Evolutionary conservation across 1,140 invertebrate genomes (phyloP), one percentile per base, ranked within the genome.

Genomic region (Vanessa atalanta): DNA sequence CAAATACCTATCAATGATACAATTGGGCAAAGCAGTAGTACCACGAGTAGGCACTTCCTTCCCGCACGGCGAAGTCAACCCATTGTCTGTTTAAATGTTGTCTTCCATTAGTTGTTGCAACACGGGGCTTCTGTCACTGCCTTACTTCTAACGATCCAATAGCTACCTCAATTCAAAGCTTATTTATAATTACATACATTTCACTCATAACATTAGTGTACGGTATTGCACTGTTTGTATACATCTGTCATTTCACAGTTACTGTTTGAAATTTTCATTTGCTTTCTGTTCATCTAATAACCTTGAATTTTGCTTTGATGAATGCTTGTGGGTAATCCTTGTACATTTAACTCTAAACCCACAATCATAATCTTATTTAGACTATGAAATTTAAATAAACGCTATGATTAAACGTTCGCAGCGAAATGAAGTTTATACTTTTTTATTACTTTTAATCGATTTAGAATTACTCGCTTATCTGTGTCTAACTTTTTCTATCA

Each of bases 51-150:
- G 53, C 76, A 76, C 76, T 48, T 82, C 82, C 89, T 82, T 74
- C 83, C 82, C 79, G 73, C 83, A 86, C 88, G 88, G 75, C 87
- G 76, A 90, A 90, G 90, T 92, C 88, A 77, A 91, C 91, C 91
- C 91, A 91, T 91, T 90, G 89, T 88, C 89, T 84, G 77, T 51
- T 65, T 37, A 57, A 65, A 47, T 60, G 53, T 57, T 77, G 73
- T 77, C 51, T 77, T 78, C 79, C 75, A 81, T 82, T 68, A 72
- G 71, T 78, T 82, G 63, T 78, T 65, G 72, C 79, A 73, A 75
- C 76, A 80, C 76, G 78, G 64, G 69, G 69, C 71, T 82, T 80
- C 61, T 70, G 65, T 70, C 69, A 63, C 57, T 67, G 67, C 9
- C 53, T 57, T 61, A 69, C 61, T 20, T 47, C n/a, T 60, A 64